Evolutionary conservation across 1,140 invertebrate genomes (phyloP).

Genomic region (Triops cancriformis): DNA sequence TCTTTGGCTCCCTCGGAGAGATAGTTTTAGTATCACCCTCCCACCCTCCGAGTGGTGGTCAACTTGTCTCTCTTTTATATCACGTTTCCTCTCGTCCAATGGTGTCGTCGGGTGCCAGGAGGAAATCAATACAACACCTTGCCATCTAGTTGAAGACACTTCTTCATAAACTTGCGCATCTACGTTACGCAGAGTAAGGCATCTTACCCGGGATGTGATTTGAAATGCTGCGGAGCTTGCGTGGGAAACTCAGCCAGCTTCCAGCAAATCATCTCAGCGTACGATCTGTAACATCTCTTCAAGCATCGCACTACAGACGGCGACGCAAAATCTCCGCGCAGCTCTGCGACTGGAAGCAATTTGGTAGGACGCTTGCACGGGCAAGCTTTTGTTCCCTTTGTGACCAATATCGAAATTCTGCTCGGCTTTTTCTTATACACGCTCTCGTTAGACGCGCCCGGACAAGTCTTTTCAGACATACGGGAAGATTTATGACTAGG

Average conservation of each 20-base stretch:
- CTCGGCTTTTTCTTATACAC: not conserved
- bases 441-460: not conserved
- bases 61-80: not conserved
- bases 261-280: not conserved
- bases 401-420: not conserved
- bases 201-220: not conserved
- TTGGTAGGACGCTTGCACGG: not conserved
- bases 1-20: not conserved
- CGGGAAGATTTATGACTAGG: too few species aligned
- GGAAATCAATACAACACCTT: constrained; percentile 10
- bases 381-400: not conserved
- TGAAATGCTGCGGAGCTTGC: not conserved
- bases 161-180: not conserved
- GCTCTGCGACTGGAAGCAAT: not conserved
- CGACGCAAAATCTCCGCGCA: not conserved
- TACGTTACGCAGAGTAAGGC: not conserved
- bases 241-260: not conserved
- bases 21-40: not conserved
- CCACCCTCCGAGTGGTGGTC: not conserved
- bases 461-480: too few species aligned
- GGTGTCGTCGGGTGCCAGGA: not conserved
- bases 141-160: not conserved
- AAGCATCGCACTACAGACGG: not conserved
- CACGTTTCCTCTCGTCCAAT: constrained; percentile 6
- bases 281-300: not conserved